phyloP scores from a whole-genome alignment of 2,797 vertebrate species.

The Pagetopsis macropterus region DNA sequence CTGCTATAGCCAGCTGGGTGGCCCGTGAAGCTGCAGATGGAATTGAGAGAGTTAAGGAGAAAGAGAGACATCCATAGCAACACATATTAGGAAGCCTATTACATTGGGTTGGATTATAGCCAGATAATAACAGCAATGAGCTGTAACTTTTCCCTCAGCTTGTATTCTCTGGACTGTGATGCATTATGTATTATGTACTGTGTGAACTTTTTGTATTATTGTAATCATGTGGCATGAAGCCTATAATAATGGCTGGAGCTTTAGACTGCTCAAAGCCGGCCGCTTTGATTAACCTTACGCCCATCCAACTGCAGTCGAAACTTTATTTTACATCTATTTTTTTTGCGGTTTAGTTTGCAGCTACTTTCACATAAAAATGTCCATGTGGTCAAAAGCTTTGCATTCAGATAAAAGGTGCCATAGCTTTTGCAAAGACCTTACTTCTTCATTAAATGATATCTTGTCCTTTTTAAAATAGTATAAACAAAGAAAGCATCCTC shows the following conservation, averaged over 20 bases:
- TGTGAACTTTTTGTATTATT: constrained; percentile 69
- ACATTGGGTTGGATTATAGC: constrained; percentile 69
- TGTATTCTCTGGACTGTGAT: constrained; percentile 61
- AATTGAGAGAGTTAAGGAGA: constrained; percentile 25
- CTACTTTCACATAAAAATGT: constrained; percentile 22
- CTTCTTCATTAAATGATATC: constrained; percentile 8
- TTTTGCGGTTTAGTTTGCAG: constrained; percentile 17
- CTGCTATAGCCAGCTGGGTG: constrained; percentile 54
- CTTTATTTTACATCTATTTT: constrained; percentile 12
- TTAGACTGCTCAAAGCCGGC: constrained; percentile 47
- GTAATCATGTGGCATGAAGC: constrained; percentile 74
- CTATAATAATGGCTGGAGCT: constrained; percentile 65
- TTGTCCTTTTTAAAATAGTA: constrained; percentile 11
- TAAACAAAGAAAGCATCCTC: neutral
- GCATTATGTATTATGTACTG: constrained; percentile 67
- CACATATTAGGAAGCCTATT: constrained; percentile 62
- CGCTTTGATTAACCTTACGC: constrained; percentile 68
- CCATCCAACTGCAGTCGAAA: constrained; percentile 28
- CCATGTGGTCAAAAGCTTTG: constrained; percentile 20
- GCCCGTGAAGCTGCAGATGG: constrained; percentile 29
- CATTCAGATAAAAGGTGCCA: constrained; percentile 7
- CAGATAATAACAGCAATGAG: constrained; percentile 72
- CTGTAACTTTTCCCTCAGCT: constrained; percentile 61
- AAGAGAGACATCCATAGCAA: constrained; percentile 54
- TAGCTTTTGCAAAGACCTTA: neutral